Evolutionary conservation across 2,888 invertebrate genomes (phyloP), one percentile per base, ranked within the genome.

Genomic region (Pinctada fucata): DNA sequence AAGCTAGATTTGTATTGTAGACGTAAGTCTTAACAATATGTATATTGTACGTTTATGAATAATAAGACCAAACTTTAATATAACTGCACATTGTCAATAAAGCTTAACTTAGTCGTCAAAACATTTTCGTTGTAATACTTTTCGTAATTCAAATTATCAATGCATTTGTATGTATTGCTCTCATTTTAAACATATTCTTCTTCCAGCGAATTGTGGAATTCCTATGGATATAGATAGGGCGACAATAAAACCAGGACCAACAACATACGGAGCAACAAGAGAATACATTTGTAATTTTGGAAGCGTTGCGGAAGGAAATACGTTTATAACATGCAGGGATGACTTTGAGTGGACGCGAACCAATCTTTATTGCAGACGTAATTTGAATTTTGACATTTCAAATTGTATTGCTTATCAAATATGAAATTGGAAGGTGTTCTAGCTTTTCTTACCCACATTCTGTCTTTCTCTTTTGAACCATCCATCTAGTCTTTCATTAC

Each of bases 341-440:
- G 63, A 31, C 31, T 58, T 58, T 8, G 31, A 13, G 1, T 74
- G 74, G 74, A 50, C 74, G 13, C 47, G 48, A 1, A 74, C 74
- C 0, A 50, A 74, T 13, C 50, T 74, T 13, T 66, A 66, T 51
- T 74, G 74, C 45, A 50, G 66, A 66, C 65, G 74, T 74, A 73
- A 16, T 63, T 65, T 13, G 31, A 10, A 6, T 3, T 47, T n/a
- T 3, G 13, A n/a, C 6, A 48, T 48, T 69, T 3, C 1, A 3
- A 69, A 48, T 10, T 49, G 1, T 8, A 31, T 31, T 31, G 31
- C 31, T 31, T 31, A 31, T 31, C 31, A 31, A 1, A 31, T 31
- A 31, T 31, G 31, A 31, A 31, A 31, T 31, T 31, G 31, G 31
- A 31, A 1, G 31, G 31, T 31, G 31, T 1, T 31, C 31, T 31